Evolutionary conservation across 1,140 invertebrate species (phyloP), one percentile per base, ranked within the genome.

Genomic region (Euura saliciscinereae): DNA sequence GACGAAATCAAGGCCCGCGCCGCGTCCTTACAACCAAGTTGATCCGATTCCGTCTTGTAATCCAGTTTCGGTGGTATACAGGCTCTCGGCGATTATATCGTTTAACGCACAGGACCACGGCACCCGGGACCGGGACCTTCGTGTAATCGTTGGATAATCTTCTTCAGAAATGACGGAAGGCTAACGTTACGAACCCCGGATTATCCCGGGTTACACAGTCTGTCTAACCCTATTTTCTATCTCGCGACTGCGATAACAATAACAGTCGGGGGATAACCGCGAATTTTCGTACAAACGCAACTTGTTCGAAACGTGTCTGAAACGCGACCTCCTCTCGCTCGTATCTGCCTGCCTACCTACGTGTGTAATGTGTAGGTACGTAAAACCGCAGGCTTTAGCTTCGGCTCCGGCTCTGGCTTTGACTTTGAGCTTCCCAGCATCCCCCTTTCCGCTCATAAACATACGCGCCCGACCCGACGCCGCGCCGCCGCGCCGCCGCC

Each of bases 121-220:
- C 3, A 8, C 51, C 51, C 8, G 8, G 5, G 51, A n/a, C 51
- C 13, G 8, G 28, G 28, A 28, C 51, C 51, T 8, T n/a, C 8
- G 51, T 59, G 13, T 59, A 59, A 59, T 59, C 51, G 10, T 59
- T 59, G 13, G 51, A 59, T 59, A 59, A 59, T 59, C 51, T 59
- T 59, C 51, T 8, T 8, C 3, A 59, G 51, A n/a, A 59, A 59
- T 59, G 51, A n/a, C 3, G 51, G 13, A 59, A n/a, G 51, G 51
- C 51, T 6, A 28, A n/a, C 51, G 51, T 59, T 59, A n/a, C 13
- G 28, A 28, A 28, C 28, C 28, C 28, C 28, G 51, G 51, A 59
- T 59, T 59, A 59, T 3, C 51, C 51, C 8, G 51, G 8, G 51
- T 59, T 59, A 59, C 51, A n/a, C 51, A 59, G 51, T 59, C 13